Conservation (phyloP, 1,140 invertebrate species). For the Melanaphis sacchari region DNA sequence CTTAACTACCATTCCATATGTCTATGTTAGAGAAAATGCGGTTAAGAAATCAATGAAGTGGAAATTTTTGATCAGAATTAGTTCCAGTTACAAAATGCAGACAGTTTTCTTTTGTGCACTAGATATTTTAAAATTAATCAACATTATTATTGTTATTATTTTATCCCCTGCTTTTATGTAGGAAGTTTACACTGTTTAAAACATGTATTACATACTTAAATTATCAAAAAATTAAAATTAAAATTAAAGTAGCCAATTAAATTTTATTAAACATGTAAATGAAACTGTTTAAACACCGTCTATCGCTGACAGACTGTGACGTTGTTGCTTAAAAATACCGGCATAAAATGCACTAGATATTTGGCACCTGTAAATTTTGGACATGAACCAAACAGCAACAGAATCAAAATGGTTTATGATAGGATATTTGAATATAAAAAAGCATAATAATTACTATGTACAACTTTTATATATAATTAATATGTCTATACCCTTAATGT, state of each 20-base stretch:
- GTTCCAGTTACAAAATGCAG: constrained; percentile 51
- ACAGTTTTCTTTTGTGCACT: constrained; percentile 27
- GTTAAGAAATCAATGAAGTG: constrained; percentile 50
- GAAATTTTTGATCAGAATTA: constrained; percentile 38
- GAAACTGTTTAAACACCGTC: constrained; percentile 26
- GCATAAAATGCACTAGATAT: constrained; percentile 51
- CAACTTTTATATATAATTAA: not conserved
- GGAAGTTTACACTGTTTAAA: not conserved
- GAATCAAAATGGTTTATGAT: constrained; percentile 43
- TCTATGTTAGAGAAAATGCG: constrained; percentile 35
- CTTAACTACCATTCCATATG: constrained; percentile 52
- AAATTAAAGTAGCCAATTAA: constrained; percentile 30
- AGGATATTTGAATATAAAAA: constrained; percentile 44
- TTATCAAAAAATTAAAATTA: not conserved
- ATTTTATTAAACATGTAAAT: constrained; percentile 24
- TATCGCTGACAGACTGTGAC: constrained; percentile 48
- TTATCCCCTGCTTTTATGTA: not conserved
- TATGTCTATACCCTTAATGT: not conserved
- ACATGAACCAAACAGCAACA: not conserved
- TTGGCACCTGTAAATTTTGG: constrained; percentile 46
- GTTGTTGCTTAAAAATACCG: constrained; percentile 56
- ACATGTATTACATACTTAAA: not conserved
- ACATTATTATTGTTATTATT: not conserved
- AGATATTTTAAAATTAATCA: not conserved
- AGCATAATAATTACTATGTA: not conserved